Evolutionary conservation across 92 coral and sea anemone genomes (phyloP), one percentile per base, ranked within the genome.

Genomic region (Palythoa heliodiscus): DNA sequence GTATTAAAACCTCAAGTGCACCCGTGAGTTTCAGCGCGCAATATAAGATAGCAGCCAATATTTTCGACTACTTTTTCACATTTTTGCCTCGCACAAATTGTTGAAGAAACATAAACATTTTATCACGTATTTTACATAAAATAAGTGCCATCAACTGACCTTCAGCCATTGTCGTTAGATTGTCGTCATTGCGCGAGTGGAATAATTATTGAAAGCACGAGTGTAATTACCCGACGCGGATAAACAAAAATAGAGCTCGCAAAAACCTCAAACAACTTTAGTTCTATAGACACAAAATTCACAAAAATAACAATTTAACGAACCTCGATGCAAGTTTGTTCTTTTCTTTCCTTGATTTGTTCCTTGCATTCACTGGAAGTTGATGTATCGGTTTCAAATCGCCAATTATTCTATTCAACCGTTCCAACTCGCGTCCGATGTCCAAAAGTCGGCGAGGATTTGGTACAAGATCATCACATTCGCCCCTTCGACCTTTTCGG

Each of bases 261-360:
- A 43, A 43, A 29, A 29, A 1, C 35, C 35, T 29, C 0, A 43
- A 3, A 43, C 50, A 43, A 43, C 35, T 29, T 29, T 29, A 43
- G 50, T 43, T 43, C 50, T 43, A 43, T 29, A 63, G 63, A 37
- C 90, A n/a, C 48, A 38, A 52, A 43, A 83, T 57, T 3, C 55
- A 60, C 16, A 14, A 40, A 53, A 25, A 17, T 58, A 11, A 43
- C 13, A 20, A 2, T 29, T 39, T 70, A 38, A 71, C 91, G 22
- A 89, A 97, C 99, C 99, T 94, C 63, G 99, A 97, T 35, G 99
- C 99, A 13, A 97, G 98, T 82, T 97, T 97, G 91, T 97, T 97
- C 88, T 97, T 97, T 90, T 97, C 99, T 82, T 95, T 97, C 74
- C 95, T 93, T 54, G 99, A 97, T 84, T 92, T 91, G 82, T 93